These are phyloP conservation scores for Cyclina sinensis DNA, from an alignment of 1,140 invertebrate species.

Conservation along the genomic window DNA sequence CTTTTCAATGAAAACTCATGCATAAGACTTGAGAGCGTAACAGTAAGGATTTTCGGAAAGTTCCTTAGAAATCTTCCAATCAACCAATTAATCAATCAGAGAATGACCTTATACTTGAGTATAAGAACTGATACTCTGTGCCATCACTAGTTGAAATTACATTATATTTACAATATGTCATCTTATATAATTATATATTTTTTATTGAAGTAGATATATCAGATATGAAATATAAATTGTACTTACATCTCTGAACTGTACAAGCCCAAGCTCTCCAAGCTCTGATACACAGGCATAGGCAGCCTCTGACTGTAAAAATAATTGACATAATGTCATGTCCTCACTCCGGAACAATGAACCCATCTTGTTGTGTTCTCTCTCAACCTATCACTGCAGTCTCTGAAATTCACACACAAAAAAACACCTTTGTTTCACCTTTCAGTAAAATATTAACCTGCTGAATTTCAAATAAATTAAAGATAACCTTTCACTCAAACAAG, in stretches of 20 bases:
- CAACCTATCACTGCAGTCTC: neutral
- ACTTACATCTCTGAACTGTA: constrained; percentile 87
- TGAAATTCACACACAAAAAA: neutral
- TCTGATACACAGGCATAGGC: constrained; percentile 87
- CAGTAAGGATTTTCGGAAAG: too few species aligned
- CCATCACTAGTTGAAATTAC: too few species aligned
- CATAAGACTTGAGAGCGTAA: too few species aligned
- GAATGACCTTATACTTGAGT: too few species aligned
- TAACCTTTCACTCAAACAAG: neutral
- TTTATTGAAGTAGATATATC: too few species aligned
- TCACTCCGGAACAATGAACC: constrained; percentile 87
- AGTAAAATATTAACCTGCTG: neutral
- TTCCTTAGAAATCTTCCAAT: too few species aligned
- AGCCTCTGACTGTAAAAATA: constrained; percentile 87
- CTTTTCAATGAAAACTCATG: too few species aligned
- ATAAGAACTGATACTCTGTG: too few species aligned
- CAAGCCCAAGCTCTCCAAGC: constrained; percentile 87
- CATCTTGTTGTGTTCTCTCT: constrained; percentile 79
- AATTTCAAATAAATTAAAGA: neutral
- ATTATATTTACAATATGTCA: too few species aligned
- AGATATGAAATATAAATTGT: constrained; percentile 35
- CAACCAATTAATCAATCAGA: too few species aligned
- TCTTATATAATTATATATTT: too few species aligned
- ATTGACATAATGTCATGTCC: constrained; percentile 88
- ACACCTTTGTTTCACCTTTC: neutral